Conservation (phyloP, 2,797 vertebrate genomes). For the Tinamus major region DNA sequence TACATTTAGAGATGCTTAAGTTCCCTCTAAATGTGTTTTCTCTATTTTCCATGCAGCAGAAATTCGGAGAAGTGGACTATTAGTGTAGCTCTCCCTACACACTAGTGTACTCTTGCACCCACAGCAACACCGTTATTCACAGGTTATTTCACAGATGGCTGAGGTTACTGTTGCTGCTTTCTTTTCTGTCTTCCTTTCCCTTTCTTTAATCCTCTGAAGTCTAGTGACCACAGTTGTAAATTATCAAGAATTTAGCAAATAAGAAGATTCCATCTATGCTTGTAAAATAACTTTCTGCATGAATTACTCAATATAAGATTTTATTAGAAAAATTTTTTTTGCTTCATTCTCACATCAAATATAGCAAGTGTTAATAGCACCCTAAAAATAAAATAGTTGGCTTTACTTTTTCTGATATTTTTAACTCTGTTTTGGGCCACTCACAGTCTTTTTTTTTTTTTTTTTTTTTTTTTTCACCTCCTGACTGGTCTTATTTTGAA, state of each 20-base stretch:
- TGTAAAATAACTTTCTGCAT: neutral
- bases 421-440: slow-evolving; percentile 10
- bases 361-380: slow-evolving; percentile 12
- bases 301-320: slow-evolving; percentile 30
- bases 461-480: neutral
- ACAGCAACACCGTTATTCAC: neutral
- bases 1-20: neutral
- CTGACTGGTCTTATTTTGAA: neutral
- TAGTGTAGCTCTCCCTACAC: neutral
- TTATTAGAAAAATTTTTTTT: slow-evolving; percentile 41
- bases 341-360: slow-evolving; percentile 6
- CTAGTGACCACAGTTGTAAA: neutral
- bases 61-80: neutral
- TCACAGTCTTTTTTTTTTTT: neutral
- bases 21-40: neutral
- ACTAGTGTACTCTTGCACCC: neutral
- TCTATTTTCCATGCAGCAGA: neutral
- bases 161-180: neutral
- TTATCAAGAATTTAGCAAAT: neutral
- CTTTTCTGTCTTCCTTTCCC: neutral
- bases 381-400: slow-evolving; percentile 58
- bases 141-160: neutral
- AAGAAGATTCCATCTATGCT: neutral
- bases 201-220: neutral
- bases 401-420: neutral